A percentile compares a stretch with the other conserved stretches of the same genome.
Evolutionary conservation across 2,797 vertebrate species (phyloP).

Genomic region (Mastacembelus armatus): DNA sequence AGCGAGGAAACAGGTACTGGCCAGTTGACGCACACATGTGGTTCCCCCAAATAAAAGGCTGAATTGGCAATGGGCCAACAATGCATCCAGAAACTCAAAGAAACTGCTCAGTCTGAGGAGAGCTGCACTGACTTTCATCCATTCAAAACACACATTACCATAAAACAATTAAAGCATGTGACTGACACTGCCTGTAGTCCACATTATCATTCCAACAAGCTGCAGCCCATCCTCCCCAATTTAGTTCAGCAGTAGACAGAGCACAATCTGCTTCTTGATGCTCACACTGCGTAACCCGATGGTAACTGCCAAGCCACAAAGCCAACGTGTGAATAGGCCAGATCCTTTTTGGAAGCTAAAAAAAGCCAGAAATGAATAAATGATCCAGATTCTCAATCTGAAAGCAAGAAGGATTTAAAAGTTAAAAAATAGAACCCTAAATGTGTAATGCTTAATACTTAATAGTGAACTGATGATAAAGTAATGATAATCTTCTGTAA

Average conservation of each 20-base stretch:
- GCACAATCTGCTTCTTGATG: constrained; percentile 72
- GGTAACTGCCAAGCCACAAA: constrained; percentile 49
- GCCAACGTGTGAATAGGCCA: constrained; percentile 46
- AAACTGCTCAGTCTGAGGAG: constrained; percentile 17
- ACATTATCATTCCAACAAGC: constrained; percentile 56
- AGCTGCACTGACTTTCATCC: constrained; percentile 55
- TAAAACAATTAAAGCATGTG: constrained; percentile 50
- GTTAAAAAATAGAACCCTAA: not conserved
- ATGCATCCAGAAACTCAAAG: constrained; percentile 29
- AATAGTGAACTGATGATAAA: constrained; percentile 28
- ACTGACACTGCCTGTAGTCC: constrained; percentile 31
- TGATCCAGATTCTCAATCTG: not conserved
- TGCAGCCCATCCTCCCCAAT: constrained; percentile 45
- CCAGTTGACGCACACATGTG: constrained; percentile 29
- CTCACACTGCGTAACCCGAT: constrained; percentile 67
- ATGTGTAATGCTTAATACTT: not conserved
- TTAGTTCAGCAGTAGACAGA: constrained; percentile 53
- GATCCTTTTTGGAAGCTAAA: constrained; percentile 28
- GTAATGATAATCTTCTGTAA: constrained; percentile 24
- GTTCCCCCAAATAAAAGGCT: constrained; percentile 13
- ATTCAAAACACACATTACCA: constrained; percentile 49
- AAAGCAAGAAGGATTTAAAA: constrained; percentile 4
- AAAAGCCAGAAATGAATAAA: constrained; percentile 26
- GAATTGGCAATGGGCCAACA: constrained; percentile 24
- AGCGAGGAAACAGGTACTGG: constrained; percentile 2